Conservation (phyloP, 2,888 invertebrate genomes). For the Epiblema foenella region DNA sequence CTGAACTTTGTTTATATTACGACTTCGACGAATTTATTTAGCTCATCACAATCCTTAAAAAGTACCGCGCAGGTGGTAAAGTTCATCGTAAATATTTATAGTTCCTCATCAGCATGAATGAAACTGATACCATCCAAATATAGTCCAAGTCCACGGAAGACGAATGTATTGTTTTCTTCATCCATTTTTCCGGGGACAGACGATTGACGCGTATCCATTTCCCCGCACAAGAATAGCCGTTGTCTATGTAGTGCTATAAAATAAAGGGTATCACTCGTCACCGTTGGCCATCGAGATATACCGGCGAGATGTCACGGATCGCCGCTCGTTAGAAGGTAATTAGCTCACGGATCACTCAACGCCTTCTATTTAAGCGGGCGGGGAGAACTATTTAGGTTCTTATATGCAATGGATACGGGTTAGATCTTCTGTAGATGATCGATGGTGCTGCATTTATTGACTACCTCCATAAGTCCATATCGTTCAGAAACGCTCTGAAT, state of each 20-base stretch:
- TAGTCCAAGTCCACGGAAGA: conserved; percentile 70
- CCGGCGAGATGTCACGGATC: conserved; percentile 74
- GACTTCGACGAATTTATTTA: background rate
- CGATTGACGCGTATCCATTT: conserved; percentile 83
- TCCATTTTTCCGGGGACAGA: conserved; percentile 63
- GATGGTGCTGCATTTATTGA: background rate
- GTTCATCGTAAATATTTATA: conserved; percentile 40
- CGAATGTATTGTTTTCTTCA: conserved; percentile 68
- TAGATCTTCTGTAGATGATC: conserved; percentile 32
- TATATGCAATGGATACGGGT: conserved; percentile 59
- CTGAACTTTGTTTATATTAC: too few relatives aligned
- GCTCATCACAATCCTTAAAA: conserved; percentile 10
- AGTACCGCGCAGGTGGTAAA: conserved; percentile 26
- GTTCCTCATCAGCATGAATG: conserved; percentile 50
- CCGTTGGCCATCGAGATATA: conserved; percentile 73
- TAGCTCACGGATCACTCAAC: conserved; percentile 81
- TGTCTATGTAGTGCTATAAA: conserved; percentile 70
- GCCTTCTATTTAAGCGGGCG: conserved; percentile 71
- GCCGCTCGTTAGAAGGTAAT: conserved; percentile 82
- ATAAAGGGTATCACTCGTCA: conserved; percentile 81
- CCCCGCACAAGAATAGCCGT: conserved; percentile 74
- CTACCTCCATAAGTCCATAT: too few relatives aligned
- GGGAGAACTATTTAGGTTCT: conserved; percentile 64
- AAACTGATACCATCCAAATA: conserved; percentile 72
- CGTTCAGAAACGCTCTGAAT: too few relatives aligned